Evolutionary conservation across 2,888 invertebrate species (phyloP).

Genomic region (Agrenia bidenticulata): DNA sequence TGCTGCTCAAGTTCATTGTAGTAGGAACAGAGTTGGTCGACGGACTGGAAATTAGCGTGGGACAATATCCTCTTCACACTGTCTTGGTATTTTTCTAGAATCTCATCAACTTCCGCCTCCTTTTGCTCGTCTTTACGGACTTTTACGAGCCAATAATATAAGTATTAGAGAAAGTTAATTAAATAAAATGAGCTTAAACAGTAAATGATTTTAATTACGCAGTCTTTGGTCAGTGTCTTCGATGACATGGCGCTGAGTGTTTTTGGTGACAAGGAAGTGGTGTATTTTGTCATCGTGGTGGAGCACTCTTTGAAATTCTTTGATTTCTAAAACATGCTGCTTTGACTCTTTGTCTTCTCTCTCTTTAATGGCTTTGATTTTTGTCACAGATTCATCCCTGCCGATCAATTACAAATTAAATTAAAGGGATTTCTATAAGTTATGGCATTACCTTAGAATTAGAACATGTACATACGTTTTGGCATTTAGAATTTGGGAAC

Average conservation of each 20-base stretch:
- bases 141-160: constrained; percentile 4
- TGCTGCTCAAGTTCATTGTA: constrained; percentile 72
- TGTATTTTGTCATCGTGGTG: constrained; percentile 45
- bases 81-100: constrained; percentile 27
- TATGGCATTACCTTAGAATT: no score
- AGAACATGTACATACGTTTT: no score
- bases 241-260: constrained; percentile 23
- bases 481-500: no score
- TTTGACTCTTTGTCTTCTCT: constrained; percentile 47
- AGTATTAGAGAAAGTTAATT: neutral
- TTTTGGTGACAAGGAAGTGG: constrained; percentile 42
- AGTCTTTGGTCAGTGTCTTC: constrained; percentile 29
- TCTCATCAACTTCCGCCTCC: constrained; percentile 35
- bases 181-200: no score
- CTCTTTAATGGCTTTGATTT: constrained; percentile 30
- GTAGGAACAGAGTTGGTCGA: constrained; percentile 28
- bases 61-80: constrained; percentile 35
- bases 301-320: constrained; percentile 45
- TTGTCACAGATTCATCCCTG: constrained; percentile 43
- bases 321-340: constrained; percentile 48
- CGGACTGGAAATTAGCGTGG: constrained; percentile 30
- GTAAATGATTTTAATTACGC: no score
- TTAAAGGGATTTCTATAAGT: no score
- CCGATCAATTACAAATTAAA: no score
- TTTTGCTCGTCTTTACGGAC: constrained; percentile 29